Conservation (phyloP, 2,888 invertebrate species). For the Ophion obscuratus region DNA sequence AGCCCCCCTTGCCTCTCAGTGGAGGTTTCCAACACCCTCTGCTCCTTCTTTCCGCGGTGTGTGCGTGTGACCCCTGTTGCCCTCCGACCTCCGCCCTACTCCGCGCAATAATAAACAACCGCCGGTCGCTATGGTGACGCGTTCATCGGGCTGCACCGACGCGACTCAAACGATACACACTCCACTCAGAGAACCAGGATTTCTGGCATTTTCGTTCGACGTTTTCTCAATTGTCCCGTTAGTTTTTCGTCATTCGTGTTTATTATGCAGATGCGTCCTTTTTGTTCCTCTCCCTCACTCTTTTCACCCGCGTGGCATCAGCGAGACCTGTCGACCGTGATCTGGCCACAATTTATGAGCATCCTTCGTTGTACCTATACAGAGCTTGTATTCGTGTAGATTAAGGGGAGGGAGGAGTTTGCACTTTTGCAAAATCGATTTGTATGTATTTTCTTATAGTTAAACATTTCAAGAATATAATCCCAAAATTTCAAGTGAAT, state of each 20-base stretch:
- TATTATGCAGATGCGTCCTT: background rate
- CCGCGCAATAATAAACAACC: slow-evolving; percentile 84
- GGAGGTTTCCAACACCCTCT: slow-evolving; percentile 46
- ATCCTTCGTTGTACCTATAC: no score
- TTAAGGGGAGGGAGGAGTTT: no score
- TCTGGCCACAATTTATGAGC: no score
- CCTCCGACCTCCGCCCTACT: slow-evolving; percentile 68
- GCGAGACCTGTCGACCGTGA: background rate
- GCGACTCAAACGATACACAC: slow-evolving; percentile 39
- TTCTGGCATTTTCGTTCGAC: slow-evolving; percentile 20
- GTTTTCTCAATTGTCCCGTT: slow-evolving; percentile 20
- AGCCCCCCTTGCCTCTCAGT: slow-evolving; percentile 49
- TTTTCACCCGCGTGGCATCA: background rate
- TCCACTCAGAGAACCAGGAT: slow-evolving; percentile 35
- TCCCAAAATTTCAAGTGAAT: no score
- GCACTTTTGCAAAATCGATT: no score
- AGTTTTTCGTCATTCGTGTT: background rate
- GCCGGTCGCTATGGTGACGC: slow-evolving; percentile 83
- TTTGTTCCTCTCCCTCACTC: no score
- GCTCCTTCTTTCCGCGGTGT: slow-evolving; percentile 42
- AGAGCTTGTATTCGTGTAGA: no score
- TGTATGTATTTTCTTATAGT: no score
- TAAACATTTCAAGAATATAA: no score
- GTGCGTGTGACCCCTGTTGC: slow-evolving; percentile 67
- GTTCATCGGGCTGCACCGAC: slow-evolving; percentile 82